Conservation (phyloP, 1,140 invertebrate species). For the Anastrepha ludens region DNA sequence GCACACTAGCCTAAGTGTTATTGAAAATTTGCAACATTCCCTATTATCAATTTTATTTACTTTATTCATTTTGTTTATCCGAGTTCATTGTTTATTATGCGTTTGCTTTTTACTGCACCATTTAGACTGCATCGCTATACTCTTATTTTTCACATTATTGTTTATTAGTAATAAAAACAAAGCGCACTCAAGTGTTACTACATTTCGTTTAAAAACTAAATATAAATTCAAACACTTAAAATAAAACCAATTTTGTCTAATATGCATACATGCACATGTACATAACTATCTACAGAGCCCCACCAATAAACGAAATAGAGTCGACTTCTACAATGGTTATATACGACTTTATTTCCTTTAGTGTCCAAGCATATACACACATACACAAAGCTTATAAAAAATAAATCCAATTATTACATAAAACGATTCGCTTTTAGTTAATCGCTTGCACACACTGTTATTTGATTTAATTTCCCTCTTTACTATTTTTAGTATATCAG, state of each 20-base stretch:
- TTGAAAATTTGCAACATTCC: background rate
- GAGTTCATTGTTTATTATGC: too few species aligned
- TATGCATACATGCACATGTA: too few species aligned
- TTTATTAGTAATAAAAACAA: background rate
- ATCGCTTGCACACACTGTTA: conserved; percentile 35
- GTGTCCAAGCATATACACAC: background rate
- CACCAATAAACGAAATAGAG: too few species aligned
- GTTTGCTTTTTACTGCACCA: too few species aligned
- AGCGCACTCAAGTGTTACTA: conserved; percentile 17
- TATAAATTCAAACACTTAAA: too few species aligned
- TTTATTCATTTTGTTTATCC: too few species aligned
- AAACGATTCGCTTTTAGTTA: background rate
- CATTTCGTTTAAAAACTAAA: too few species aligned
- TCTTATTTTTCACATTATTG: conserved; percentile 12
- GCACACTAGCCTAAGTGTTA: background rate
- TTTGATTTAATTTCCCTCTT: conserved; percentile 20
- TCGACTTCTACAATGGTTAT: too few species aligned
- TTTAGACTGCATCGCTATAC: too few species aligned
- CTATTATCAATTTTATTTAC: background rate
- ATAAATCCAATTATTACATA: background rate
- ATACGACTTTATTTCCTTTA: too few species aligned
- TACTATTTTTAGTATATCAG: background rate
- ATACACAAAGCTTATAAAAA: background rate
- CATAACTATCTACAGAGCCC: too few species aligned
- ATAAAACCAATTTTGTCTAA: too few species aligned